Evolutionary conservation across 1,140 invertebrate genomes (phyloP), one percentile per base, ranked within the genome.

Genomic region (Drosophila auraria): DNA sequence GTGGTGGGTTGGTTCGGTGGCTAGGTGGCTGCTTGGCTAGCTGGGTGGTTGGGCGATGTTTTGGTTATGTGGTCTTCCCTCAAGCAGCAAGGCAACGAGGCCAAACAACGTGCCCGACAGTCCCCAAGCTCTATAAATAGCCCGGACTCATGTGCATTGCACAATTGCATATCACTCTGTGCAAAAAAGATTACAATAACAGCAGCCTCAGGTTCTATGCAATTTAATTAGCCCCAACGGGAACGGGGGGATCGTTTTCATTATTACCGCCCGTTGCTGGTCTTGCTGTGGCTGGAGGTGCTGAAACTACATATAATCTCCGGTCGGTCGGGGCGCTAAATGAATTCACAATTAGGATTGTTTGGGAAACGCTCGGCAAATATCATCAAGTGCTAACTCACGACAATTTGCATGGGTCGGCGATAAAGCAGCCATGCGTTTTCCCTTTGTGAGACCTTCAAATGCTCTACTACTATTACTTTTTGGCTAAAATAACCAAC

Each of bases 101-200:
- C 73, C 42, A 75, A 73, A 78, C 75, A 78, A 78, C 64, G 56
- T 78, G 56, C 73, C 40, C 44, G 50, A 23, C 45, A 49, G 17
- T 38, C 70, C 54, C 47, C 25, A 49, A 12, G 54, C 15, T 56
- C 64, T 78, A 78, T 57, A 78, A 78, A 78, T 78, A 78, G 75
- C 30, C 44, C 44, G 42, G 42, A 61, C 62, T 60, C 62, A 77
- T 77, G 56, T 47, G 63, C 50, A 78, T 78, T 78, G 53, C 58
- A 78, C 75, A 78, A 78, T 78, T 73, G 75, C 75, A 78, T 78
- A 78, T 78, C 75, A 38, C 69, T 68, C 47, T 68, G 49, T 44
- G 59, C 40, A 40, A 77, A 56, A 74, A 36, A 49, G 23, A 75
- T 56, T 66, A 42, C 40, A 53, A 56, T 47, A 65, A 36, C 36